These are phyloP conservation scores for Bombylius major DNA, from an alignment of 2,888 invertebrate genomes.

Conservation along the genomic window DNA sequence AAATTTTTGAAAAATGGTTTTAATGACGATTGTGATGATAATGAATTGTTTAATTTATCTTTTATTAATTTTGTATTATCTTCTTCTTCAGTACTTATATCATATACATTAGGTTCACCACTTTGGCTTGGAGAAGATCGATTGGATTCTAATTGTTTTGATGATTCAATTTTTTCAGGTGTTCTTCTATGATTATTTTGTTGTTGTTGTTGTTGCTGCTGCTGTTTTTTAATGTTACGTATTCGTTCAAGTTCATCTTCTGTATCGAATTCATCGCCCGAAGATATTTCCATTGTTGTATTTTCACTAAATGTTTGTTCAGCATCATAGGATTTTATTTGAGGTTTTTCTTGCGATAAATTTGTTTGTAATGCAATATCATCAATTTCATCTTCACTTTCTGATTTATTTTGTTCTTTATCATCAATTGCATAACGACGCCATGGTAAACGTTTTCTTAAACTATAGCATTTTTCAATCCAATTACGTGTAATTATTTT, in stretches of 20 bases:
- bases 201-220: neutral
- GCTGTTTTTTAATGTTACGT: neutral
- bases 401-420: slow-evolving; percentile 20
- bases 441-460: slow-evolving; percentile 41
- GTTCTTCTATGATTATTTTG: slow-evolving; percentile 4
- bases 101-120: slow-evolving; percentile 19
- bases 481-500: slow-evolving; percentile 57
- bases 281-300: neutral
- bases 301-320: neutral
- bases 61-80: slow-evolving; percentile 22
- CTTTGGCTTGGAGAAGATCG: slow-evolving; percentile 1
- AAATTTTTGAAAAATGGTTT: slow-evolving; percentile 14
- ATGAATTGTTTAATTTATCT: neutral
- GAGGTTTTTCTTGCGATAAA: too few species aligned
- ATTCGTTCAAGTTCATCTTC: slow-evolving; percentile 31
- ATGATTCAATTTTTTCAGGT: too few species aligned
- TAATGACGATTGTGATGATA: neutral
- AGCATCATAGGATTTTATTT: neutral
- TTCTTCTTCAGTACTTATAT: slow-evolving; percentile 32
- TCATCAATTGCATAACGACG: slow-evolving; percentile 30
- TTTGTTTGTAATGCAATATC: slow-evolving; percentile 21
- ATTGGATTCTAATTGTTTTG: too few species aligned
- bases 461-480: slow-evolving; percentile 51
- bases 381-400: slow-evolving; percentile 33
- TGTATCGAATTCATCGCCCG: slow-evolving; percentile 27